Conservation (phyloP, 2,113 vertebrate species). For the Paratilapia polleni region DNA sequence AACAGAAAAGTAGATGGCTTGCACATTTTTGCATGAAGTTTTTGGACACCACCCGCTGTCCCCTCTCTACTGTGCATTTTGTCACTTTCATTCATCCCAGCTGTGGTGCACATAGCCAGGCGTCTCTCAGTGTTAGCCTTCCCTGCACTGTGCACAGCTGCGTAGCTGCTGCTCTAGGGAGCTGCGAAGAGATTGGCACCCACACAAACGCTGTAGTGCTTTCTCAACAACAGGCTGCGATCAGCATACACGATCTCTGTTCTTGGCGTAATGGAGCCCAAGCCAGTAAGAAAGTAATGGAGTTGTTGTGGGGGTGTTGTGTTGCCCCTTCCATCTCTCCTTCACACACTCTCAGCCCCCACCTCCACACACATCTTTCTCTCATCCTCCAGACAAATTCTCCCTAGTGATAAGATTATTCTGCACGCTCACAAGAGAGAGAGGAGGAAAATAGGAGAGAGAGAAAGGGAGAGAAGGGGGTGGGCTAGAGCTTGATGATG, state of each 20-base stretch:
- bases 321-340: background rate
- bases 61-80: background rate
- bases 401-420: slow-evolving; percentile 77
- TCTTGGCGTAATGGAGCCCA: slow-evolving; percentile 32
- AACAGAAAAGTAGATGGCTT: slow-evolving; percentile 20
- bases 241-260: slow-evolving; percentile 55
- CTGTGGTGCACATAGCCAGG: slow-evolving; percentile 39
- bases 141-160: slow-evolving; percentile 36
- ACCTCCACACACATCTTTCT: slow-evolving; percentile 38
- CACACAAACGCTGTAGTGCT: slow-evolving; percentile 19
- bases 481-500: slow-evolving; percentile 60
- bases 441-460: background rate
- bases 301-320: slow-evolving; percentile 40
- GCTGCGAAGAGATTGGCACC: slow-evolving; percentile 28
- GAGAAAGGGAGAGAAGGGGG: background rate
- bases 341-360: background rate
- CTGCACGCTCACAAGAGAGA: slow-evolving; percentile 67
- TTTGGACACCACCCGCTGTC: background rate
- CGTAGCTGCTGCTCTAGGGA: slow-evolving; percentile 31
- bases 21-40: slow-evolving; percentile 1
- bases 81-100: slow-evolving; percentile 56
- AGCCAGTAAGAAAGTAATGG: slow-evolving; percentile 6
- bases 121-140: slow-evolving; percentile 14
- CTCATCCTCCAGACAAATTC: slow-evolving; percentile 70
- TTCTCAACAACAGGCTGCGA: slow-evolving; percentile 46